These are phyloP conservation scores for Chrysaora quinquecirrha DNA, from an alignment of 30 jellyfish, hydroid and myxozoan genomes.

Conservation along the genomic window DNA sequence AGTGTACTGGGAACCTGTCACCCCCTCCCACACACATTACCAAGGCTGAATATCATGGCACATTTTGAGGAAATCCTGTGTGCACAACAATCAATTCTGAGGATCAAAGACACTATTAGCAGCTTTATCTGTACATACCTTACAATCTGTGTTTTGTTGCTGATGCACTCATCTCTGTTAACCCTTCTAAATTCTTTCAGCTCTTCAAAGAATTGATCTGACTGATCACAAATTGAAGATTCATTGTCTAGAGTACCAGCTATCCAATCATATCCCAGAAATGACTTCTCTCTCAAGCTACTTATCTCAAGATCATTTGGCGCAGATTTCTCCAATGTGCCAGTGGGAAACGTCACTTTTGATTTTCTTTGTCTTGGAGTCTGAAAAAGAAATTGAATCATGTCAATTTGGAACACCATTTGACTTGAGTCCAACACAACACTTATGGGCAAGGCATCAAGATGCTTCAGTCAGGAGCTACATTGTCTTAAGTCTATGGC, in stretches of 20 bases:
- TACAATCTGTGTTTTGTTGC: conserved; percentile 6
- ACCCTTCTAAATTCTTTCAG: conserved; percentile 82
- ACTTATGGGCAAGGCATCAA: too few relatives aligned
- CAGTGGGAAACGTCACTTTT: conserved; percentile 47
- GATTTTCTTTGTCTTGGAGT: conserved; percentile 24
- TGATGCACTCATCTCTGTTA: conserved; percentile 74
- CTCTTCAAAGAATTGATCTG: conserved; percentile 74
- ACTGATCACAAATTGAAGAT: conserved; percentile 13
- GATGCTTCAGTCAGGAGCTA: too few relatives aligned
- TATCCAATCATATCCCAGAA: conserved; percentile 95
- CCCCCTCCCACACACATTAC: too few relatives aligned
- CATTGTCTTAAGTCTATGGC: too few relatives aligned
- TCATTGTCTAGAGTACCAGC: conserved; percentile 75
- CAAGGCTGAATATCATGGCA: too few relatives aligned
- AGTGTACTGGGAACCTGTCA: too few relatives aligned
- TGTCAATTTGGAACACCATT: too few relatives aligned
- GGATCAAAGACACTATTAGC: too few relatives aligned
- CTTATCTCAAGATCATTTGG: background rate
- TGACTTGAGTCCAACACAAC: too few relatives aligned
- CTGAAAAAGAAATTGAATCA: conserved; percentile 26
- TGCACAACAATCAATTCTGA: too few relatives aligned
- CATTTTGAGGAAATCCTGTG: too few relatives aligned
- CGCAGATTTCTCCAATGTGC: background rate
- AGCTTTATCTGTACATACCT: background rate
- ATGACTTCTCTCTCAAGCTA: conserved; percentile 50